phyloP scores from a whole-genome alignment of 1,140 invertebrate species.

The Penaeus vannamei region DNA sequence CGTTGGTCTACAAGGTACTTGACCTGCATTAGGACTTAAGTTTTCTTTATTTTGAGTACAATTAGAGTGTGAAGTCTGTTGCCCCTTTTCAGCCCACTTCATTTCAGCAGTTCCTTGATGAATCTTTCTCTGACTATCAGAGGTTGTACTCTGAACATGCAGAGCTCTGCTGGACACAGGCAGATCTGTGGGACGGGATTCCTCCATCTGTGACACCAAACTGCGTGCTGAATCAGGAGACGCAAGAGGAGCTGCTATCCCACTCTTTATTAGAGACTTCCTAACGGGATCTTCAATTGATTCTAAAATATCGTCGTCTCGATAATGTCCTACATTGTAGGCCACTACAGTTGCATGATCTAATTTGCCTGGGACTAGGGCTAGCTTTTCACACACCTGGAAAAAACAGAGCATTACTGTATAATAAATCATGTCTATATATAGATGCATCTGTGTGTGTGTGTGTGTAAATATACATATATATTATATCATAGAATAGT shows the following conservation, averaged over 20 bases:
- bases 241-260: conserved; percentile 55
- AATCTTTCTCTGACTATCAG: neutral
- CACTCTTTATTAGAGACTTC: neutral
- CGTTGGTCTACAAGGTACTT: conserved; percentile 47
- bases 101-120: neutral
- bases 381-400: conserved; percentile 80
- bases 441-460: no score
- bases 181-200: conserved; percentile 40
- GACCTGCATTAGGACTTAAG: conserved; percentile 59
- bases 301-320: conserved; percentile 37
- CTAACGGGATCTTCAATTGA: neutral
- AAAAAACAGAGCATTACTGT: neutral
- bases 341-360: conserved; percentile 92
- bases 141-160: neutral
- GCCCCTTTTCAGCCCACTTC: conserved; percentile 20
- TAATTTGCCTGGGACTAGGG: conserved; percentile 89
- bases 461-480: no score
- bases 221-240: conserved; percentile 63
- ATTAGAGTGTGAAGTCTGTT: neutral
- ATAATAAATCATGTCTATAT: neutral
- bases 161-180: neutral
- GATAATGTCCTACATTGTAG: conserved; percentile 78
- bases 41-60: conserved; percentile 58
- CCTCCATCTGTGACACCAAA: conserved; percentile 55
- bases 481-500: no score